Conservation (phyloP, 2,888 invertebrate genomes). For the Blastobasis lacticolella region DNA sequence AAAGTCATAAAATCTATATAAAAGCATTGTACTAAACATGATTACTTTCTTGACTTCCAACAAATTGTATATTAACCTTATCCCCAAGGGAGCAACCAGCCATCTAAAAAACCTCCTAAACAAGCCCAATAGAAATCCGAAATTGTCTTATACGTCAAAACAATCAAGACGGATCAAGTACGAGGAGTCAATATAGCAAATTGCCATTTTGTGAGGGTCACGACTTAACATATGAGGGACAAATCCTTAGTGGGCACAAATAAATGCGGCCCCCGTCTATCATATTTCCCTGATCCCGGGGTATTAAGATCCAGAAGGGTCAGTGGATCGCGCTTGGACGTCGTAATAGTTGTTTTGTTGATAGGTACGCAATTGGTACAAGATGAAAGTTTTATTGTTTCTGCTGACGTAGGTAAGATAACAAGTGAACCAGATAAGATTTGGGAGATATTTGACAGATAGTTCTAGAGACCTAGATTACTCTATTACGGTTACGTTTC, state of each 20-base stretch:
- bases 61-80: no score
- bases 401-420: not conserved
- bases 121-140: no score
- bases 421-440: no score
- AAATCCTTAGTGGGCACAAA: slow-evolving; percentile 67
- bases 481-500: no score
- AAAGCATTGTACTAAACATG: no score
- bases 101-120: no score
- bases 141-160: slow-evolving; percentile 15
- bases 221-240: slow-evolving; percentile 61
- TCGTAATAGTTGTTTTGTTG: slow-evolving; percentile 34
- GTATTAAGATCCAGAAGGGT: slow-evolving; percentile 60
- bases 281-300: slow-evolving; percentile 66
- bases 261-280: slow-evolving; percentile 61
- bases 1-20: no score
- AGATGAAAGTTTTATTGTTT: slow-evolving; percentile 11
- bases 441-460: no score
- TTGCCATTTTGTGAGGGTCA: slow-evolving; percentile 58
- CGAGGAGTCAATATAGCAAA: slow-evolving; percentile 48
- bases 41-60: no score
- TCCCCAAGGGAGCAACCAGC: no score
- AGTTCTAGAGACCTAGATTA: no score
- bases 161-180: slow-evolving; percentile 33
- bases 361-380: slow-evolving; percentile 1
- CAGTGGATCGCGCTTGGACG: slow-evolving; percentile 43